Evolutionary conservation across 2,113 vertebrate genomes (phyloP), one percentile per base, ranked within the genome.

Genomic region (Muntiacus muntjak): DNA sequence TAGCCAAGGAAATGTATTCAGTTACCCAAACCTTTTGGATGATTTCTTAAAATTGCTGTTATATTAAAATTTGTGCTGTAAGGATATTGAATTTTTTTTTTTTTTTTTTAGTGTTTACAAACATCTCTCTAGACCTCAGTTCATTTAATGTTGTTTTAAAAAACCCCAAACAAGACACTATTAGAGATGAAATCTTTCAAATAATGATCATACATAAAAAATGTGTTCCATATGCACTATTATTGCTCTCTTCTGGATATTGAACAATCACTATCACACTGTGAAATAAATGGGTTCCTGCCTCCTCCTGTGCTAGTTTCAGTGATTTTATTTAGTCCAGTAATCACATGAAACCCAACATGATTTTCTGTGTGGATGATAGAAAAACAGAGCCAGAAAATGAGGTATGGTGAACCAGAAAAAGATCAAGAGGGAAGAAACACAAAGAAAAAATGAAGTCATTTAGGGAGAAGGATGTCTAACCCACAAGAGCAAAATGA

Each of bases 281-380:
- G 97, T 94, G 95, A 97, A 94, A 97, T 96, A 98, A 97, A 97
- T 97, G 94, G 88, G 36, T 87, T 95, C 96, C 74, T 95, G 50
- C 78, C 36, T 93, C 87, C 81, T 97, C 71, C 96, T n/a, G 45
- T 21, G 91, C 58, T 64, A 85, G 7, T 97, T 95, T 93, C 82
- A 64, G 83, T 96, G 91, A 97, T 28, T 97, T 97, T 96, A 97
- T 94, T 97, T 95, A 94, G 94, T 74, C 36, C 62, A 95, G 57
- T 93, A 95, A 93, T 91, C 91, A 96, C 92, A 88, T 74, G 57
- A 97, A 97, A 93, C 93, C 40, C 78, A 94, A 58, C 52, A 54
- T 95, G 92, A 95, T 74, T 91, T 97, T 96, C 82, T 91, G 52
- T 58, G 52, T 96, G 52, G 89, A 55, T 91, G 79, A 91, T 6